Evolutionary conservation across 1,140 invertebrate species (phyloP).

Genomic region (Sinella curviseta): DNA sequence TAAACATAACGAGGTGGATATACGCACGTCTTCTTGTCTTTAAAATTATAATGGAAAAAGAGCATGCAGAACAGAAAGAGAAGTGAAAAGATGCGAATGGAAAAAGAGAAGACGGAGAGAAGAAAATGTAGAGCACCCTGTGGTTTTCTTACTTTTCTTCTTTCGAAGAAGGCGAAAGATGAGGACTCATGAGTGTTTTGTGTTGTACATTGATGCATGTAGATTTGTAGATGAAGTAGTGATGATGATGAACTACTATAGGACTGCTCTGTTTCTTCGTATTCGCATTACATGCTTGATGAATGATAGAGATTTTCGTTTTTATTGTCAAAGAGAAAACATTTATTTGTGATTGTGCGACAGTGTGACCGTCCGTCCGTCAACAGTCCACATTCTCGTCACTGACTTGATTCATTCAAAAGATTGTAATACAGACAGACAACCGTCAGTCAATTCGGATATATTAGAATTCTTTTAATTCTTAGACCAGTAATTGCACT

Average conservation of each 20-base stretch:
- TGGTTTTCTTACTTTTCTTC: slow-evolving; percentile 5
- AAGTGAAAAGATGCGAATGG: background rate
- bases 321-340: background rate
- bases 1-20: background rate
- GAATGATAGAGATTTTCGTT: background rate
- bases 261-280: background rate
- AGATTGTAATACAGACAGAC: background rate
- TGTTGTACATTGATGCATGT: too few relatives aligned
- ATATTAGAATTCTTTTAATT: too few relatives aligned
- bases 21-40: background rate
- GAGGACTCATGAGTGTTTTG: background rate
- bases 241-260: background rate
- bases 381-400: background rate
- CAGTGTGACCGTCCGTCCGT: background rate
- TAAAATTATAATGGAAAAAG: background rate
- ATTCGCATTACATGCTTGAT: too few relatives aligned
- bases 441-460: background rate
- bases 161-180: background rate
- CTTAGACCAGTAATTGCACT: background rate
- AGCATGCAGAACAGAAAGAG: background rate
- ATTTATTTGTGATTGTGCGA: background rate
- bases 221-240: too few relatives aligned
- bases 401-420: background rate
- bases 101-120: background rate
- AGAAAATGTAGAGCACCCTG: background rate